phyloP scores from a whole-genome alignment of 2,888 invertebrate species.

The Platycheirus albimanus region DNA sequence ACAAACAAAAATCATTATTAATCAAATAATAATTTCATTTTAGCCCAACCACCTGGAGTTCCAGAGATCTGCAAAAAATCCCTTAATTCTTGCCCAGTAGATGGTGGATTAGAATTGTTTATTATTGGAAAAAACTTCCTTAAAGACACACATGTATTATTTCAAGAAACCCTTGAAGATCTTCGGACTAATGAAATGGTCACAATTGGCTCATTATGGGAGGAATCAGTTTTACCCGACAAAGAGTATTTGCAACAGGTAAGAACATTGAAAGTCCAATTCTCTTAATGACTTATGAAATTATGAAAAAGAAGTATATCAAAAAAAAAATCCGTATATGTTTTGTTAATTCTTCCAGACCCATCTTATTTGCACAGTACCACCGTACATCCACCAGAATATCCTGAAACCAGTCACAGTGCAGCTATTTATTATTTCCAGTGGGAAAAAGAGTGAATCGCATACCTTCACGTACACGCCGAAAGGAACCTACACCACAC shows the following conservation, averaged over 20 bases:
- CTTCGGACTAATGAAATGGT: constrained; percentile 82
- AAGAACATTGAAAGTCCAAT: too few relatives aligned
- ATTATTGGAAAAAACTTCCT: constrained; percentile 96
- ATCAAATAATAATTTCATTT: constrained; percentile 46
- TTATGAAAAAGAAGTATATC: background rate
- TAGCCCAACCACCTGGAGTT: constrained; percentile 95
- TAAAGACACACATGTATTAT: constrained; percentile 93
- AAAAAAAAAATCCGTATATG: background rate
- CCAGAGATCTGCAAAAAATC: constrained; percentile 97
- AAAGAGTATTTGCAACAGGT: constrained; percentile 95
- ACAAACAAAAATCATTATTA: background rate
- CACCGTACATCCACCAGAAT: constrained; percentile 88
- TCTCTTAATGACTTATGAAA: background rate
- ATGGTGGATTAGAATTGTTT: constrained; percentile 92
- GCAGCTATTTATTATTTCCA: constrained; percentile 91
- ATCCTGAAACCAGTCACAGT: constrained; percentile 88
- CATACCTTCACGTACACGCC: constrained; percentile 93
- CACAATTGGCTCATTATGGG: constrained; percentile 86
- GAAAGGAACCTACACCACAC: constrained; percentile 80
- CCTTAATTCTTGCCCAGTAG: constrained; percentile 89
- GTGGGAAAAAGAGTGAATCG: constrained; percentile 93
- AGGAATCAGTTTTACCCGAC: constrained; percentile 91
- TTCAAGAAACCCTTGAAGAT: constrained; percentile 83
- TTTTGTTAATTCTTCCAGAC: constrained; percentile 85
- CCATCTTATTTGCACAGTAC: constrained; percentile 93